These are phyloP conservation scores for Epinephelus coioides DNA, from an alignment of 2,797 vertebrate genomes.

Conservation along the genomic window DNA sequence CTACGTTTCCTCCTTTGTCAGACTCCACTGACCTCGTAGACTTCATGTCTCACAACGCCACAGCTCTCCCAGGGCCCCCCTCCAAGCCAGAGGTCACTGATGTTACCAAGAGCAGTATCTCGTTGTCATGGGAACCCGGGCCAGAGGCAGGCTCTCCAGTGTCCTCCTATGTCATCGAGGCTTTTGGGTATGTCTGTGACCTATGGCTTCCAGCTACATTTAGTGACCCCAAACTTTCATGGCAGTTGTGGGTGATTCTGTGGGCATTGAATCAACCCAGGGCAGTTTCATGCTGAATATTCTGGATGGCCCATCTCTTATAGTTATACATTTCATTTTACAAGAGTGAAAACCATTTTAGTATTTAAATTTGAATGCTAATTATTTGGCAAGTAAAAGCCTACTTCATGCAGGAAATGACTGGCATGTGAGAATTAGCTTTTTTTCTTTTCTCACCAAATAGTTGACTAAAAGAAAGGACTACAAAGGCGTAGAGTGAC, in stretches of 20 bases:
- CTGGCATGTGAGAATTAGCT: slow-evolving; percentile 4
- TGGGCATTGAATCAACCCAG: slow-evolving; percentile 41
- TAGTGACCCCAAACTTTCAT: slow-evolving; percentile 76
- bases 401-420: slow-evolving; percentile 23
- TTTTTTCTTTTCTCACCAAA: slow-evolving; percentile 9
- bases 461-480: slow-evolving; percentile 13
- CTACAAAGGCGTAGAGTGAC: not conserved
- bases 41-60: slow-evolving; percentile 91
- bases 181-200: slow-evolving; percentile 93
- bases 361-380: slow-evolving; percentile 21
- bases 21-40: slow-evolving; percentile 92
- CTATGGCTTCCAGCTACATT: slow-evolving; percentile 67
- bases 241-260: slow-evolving; percentile 69
- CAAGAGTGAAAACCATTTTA: not conserved
- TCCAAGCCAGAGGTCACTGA: slow-evolving; percentile 96
- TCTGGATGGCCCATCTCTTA: not conserved
- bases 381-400: slow-evolving; percentile 25
- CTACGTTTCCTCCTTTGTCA: slow-evolving; percentile 65
- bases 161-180: slow-evolving; percentile 95
- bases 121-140: slow-evolving; percentile 94
- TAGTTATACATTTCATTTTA: not conserved
- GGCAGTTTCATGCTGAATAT: slow-evolving; percentile 9
- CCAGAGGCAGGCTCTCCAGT: slow-evolving; percentile 89
- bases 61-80: slow-evolving; percentile 92
- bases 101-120: slow-evolving; percentile 96